Evolutionary conservation across 1,140 invertebrate species (phyloP).

Genomic region (Hyposmocoma kahamanoa): DNA sequence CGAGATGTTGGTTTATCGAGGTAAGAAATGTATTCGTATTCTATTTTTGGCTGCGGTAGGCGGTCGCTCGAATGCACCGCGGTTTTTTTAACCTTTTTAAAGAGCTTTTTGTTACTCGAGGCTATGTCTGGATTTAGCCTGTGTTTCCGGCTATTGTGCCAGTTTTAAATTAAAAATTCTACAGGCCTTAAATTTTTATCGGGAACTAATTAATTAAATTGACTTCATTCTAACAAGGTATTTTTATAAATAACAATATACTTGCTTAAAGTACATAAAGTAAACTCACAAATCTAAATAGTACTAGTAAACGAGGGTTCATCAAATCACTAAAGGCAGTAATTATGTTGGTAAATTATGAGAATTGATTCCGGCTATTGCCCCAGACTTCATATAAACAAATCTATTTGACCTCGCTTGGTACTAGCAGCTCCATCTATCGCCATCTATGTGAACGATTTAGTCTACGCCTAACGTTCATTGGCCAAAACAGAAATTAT

Average conservation of each 20-base stretch:
- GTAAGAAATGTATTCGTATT: constrained; percentile 16
- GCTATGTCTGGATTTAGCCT: constrained; percentile 47
- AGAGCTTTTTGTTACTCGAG: constrained; percentile 44
- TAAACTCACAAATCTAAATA: too few relatives aligned
- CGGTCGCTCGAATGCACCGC: constrained; percentile 53
- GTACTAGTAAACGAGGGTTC: too few relatives aligned
- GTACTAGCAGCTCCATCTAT: constrained; percentile 49
- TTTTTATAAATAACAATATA: too few relatives aligned
- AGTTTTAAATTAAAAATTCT: too few relatives aligned
- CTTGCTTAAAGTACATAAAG: too few relatives aligned
- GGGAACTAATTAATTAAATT: too few relatives aligned
- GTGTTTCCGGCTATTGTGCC: constrained; percentile 60
- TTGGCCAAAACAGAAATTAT: constrained; percentile 26
- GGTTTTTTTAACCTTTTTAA: constrained; percentile 48
- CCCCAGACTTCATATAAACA: too few relatives aligned
- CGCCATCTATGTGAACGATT: constrained; percentile 27
- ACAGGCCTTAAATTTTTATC: too few relatives aligned
- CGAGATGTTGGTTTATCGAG: background rate
- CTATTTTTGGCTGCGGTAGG: constrained; percentile 71
- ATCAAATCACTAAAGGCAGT: too few relatives aligned
- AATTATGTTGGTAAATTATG: too few relatives aligned
- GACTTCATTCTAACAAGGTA: too few relatives aligned
- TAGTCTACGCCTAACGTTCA: constrained; percentile 18
- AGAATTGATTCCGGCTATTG: too few relatives aligned
- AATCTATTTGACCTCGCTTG: background rate